phyloP scores from a whole-genome alignment of 2,113 vertebrate species.

The Corvus moneduloides region DNA sequence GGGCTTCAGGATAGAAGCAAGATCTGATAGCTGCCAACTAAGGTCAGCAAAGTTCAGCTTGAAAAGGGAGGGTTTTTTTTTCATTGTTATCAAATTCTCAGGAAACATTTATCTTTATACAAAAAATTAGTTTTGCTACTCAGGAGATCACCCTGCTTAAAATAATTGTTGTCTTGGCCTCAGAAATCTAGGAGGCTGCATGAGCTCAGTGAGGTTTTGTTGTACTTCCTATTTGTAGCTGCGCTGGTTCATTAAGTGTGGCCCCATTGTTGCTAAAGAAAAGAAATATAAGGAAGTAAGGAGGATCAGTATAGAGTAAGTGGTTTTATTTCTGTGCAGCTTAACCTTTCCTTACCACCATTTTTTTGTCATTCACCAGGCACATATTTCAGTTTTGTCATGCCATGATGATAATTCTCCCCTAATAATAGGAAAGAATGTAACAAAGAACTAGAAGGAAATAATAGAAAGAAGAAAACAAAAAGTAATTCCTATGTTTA shows the following conservation, averaged over 20 bases:
- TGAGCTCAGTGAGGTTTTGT: neutral
- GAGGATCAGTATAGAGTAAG: neutral
- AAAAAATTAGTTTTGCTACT: neutral
- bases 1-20: neutral
- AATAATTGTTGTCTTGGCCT: neutral
- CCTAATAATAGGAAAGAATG: neutral
- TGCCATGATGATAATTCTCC: neutral
- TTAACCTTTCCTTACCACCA: neutral
- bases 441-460: neutral
- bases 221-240: neutral
- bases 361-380: neutral
- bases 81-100: neutral
- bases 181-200: neutral
- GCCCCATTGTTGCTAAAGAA: neutral
- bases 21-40: neutral
- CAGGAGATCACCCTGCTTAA: neutral
- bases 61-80: neutral
- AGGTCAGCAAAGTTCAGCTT: neutral
- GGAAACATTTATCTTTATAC: neutral
- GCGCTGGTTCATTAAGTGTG: neutral
- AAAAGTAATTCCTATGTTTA: neutral
- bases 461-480: neutral
- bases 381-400: neutral
- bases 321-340: neutral
- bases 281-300: neutral